Evolutionary conservation across 2,113 vertebrate genomes (phyloP), one percentile per base, ranked within the genome.

Genomic region (Triplophysa siluroides): DNA sequence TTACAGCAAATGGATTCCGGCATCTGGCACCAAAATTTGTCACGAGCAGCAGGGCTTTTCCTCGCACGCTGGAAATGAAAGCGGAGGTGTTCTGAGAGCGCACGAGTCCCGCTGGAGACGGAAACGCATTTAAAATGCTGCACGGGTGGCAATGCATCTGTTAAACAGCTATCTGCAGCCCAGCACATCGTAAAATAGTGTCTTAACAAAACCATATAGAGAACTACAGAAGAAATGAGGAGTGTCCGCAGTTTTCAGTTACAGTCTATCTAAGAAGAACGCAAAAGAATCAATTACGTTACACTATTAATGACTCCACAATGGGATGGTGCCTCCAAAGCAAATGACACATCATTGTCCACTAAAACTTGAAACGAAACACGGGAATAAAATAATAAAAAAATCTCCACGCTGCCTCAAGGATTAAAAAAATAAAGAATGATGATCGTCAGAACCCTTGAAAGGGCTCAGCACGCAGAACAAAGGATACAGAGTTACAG

Each of bases 1-100:
- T 60, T 60, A 73, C 70, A 21, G 70, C 52, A 73, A 60, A 73
- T 73, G 70, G 26, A 56, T 56, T 56, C 69, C 12, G 23, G 67
- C 67, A 70, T 50, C 67, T 70, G 69, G 26, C 47, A 19, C 24
- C 69, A 60, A 41, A 58, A 73, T 60, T 73, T 60, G 54, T 73
- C 70, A 60, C 52, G 19, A 69, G 13, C 68, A 45, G 38, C 12
- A 8, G 18, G 16, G 52, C 1, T 19, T 1, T 45, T 23, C 4
- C 19, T 66, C 11, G 50, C 10, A 12, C 19, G 24, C 6, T 12
- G 50, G 4, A 23, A 41, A 38, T 72, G 50, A 58, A 12, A 47
- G 38, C 18, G 52, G 52, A 56, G 52, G 52, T 56, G 38, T 21
- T 19, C 26, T 1, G 50, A 72, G 68, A 71, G 24, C 11, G 19